Conservation (phyloP, 2,888 invertebrate species). For the Lasioglossum figueresi region DNA sequence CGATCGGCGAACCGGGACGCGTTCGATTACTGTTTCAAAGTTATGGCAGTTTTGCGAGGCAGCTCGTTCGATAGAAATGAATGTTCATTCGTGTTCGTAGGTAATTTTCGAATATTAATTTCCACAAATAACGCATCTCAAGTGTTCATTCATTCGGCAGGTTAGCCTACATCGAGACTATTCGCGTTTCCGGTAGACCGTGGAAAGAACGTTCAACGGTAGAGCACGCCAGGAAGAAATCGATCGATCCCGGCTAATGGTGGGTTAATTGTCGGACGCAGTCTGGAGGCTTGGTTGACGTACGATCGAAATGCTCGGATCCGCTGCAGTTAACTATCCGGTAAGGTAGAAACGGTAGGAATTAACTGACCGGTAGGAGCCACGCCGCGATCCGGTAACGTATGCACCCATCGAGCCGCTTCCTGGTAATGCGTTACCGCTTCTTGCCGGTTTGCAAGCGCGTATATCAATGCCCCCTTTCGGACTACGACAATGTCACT, state of each 20-base stretch:
- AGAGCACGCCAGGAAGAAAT: conserved; percentile 40
- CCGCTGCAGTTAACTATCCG: conserved; percentile 73
- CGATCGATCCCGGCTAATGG: conserved; percentile 53
- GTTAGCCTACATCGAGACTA: too few relatives aligned
- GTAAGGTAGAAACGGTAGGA: conserved; percentile 52
- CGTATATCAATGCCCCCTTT: conserved; percentile 74
- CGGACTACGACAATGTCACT: conserved; percentile 54
- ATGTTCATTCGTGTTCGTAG: too few relatives aligned
- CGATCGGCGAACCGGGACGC: conserved; percentile 53
- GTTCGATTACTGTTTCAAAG: conserved; percentile 48
- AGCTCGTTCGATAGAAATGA: too few relatives aligned
- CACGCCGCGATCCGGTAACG: conserved; percentile 70
- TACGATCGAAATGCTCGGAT: conserved; percentile 64
- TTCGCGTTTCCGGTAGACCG: not conserved
- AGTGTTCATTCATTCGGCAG: not conserved
- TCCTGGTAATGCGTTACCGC: conserved; percentile 77
- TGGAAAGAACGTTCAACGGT: not conserved
- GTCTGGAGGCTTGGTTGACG: conserved; percentile 48
- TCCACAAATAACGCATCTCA: not conserved
- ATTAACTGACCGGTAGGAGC: conserved; percentile 65
- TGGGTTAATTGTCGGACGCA: conserved; percentile 51
- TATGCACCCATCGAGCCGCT: conserved; percentile 76
- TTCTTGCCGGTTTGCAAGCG: conserved; percentile 67
- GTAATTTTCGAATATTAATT: not conserved
- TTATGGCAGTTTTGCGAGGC: conserved; percentile 31